Conservation (phyloP, 1,140 invertebrate species). For the Andricus grossulariae region DNA sequence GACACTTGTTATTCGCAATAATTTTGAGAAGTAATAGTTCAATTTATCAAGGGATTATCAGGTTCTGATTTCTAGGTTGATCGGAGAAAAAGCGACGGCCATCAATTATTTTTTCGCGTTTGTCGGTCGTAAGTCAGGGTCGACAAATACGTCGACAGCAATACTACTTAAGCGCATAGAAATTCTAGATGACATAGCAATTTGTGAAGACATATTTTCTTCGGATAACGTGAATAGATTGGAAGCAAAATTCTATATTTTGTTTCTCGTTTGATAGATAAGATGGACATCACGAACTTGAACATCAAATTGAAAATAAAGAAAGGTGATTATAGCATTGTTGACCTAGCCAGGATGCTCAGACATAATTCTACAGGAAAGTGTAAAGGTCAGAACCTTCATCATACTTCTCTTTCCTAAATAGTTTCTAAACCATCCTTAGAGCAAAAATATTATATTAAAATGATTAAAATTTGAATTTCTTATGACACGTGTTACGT, state of each 20-base stretch:
- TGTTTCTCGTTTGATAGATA: no score
- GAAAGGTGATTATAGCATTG: no score
- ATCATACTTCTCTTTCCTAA: not conserved
- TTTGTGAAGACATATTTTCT: constrained; percentile 39
- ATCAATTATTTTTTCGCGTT: constrained; percentile 38
- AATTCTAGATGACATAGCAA: constrained; percentile 52
- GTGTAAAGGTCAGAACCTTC: not conserved
- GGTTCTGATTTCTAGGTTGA: not conserved
- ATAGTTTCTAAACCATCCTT: not conserved
- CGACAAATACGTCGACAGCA: constrained; percentile 41
- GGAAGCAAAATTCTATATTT: no score
- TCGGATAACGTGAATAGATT: constrained; percentile 26
- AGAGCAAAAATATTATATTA: not conserved
- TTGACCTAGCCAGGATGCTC: no score
- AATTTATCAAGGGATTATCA: constrained; percentile 6
- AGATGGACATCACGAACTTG: no score
- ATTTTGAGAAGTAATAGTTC: not conserved
- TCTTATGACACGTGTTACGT: constrained; percentile 48
- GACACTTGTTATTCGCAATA: not conserved
- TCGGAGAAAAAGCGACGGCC: not conserved
- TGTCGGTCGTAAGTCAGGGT: constrained; percentile 48
- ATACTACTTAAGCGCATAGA: constrained; percentile 31
- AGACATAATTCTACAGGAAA: not conserved
- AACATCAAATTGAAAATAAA: no score
- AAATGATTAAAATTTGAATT: not conserved